A percentile compares a stretch with the other conserved stretches of the same genome.
These are phyloP conservation scores for Hydractinia echinata DNA, from an alignment of 30 jellyfish, hydroid and myxozoan genomes.

Conservation along the genomic window DNA sequence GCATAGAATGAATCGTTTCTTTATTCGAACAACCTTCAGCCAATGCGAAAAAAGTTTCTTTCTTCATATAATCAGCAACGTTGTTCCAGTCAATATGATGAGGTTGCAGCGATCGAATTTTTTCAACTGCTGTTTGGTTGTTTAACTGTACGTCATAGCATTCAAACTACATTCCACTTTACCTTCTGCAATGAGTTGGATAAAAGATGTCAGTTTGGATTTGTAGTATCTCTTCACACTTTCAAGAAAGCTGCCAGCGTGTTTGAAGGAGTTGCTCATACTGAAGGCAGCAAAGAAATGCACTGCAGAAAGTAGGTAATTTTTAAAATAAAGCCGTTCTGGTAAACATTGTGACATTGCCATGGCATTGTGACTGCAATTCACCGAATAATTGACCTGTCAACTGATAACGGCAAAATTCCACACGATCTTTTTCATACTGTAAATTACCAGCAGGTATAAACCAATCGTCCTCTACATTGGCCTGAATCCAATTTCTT, in stretches of 20 bases:
- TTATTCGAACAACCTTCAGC: conserved; percentile 8
- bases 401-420: background rate
- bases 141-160: background rate
- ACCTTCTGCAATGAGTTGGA: background rate
- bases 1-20: conserved; percentile 1
- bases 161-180: background rate
- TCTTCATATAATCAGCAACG: background rate
- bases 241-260: background rate
- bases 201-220: background rate
- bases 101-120: background rate
- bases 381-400: conserved; percentile 16
- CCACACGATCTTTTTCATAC: background rate
- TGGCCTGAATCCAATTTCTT: background rate
- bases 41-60: background rate
- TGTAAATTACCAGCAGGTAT: background rate
- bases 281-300: background rate
- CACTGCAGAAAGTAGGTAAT: background rate
- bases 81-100: conserved; percentile 17
- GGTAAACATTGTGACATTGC: conserved; percentile 14
- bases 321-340: background rate
- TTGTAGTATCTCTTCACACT: background rate
- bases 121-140: background rate
- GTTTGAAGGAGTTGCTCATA: background rate
- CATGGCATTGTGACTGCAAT: background rate
- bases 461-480: background rate